Base-by-base conservation (phyloP, 2,113 vertebrate genomes). In the Cavia aperea region DNA sequence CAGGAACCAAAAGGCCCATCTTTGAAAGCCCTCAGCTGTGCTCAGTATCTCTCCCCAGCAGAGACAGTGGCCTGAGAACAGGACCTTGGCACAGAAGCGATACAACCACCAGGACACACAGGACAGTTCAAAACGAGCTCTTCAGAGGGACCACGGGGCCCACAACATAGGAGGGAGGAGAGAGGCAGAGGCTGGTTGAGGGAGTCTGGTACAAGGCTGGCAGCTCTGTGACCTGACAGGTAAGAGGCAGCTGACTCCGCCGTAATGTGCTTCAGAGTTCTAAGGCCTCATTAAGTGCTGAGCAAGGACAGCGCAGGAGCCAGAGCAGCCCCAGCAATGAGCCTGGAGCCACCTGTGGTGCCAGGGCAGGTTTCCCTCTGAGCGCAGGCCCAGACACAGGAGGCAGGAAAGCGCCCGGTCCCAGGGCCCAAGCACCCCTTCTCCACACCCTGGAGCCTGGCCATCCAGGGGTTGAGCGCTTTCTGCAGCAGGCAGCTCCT, bases 401-500 rank as follows among this genome's bases (percentile, higher is more conserved):
- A 84, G 11, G 24, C 5, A n/a, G 79, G 43, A 46, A n/a, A 36
- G 29, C 7, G 7, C 33, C 7, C 51, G 4, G 1, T 5, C n/a
- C 24, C 31, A 12, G 36, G 21, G n/a, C n/a, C 4, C 0, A 1
- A 11, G n/a, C 31, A 39, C 6, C 49, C 26, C 51, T 51, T 46
- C 31, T 36, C 70, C 21, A n/a, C 3, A 62, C 43, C 51, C 51
- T 54, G 51, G 7, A 66, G 33, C 77, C 12, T 21, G 21, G 1
- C 18, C 2, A 3, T 0, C 3, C 19, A 2, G 5, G 7, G 33
- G 24, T 39, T 33, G 1, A 9, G 7, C 14, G 7, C 33, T 58
- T 7, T 65, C 65, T 43, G 23, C 9, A 51, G 26, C 13, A n/a
- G 46, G 46, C 23, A 19, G 33, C 39, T 60, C 39, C 15, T 2